These are phyloP conservation scores for Hyperoodon ampullatus DNA, from an alignment of 2,113 vertebrate genomes.

Conservation along the genomic window DNA sequence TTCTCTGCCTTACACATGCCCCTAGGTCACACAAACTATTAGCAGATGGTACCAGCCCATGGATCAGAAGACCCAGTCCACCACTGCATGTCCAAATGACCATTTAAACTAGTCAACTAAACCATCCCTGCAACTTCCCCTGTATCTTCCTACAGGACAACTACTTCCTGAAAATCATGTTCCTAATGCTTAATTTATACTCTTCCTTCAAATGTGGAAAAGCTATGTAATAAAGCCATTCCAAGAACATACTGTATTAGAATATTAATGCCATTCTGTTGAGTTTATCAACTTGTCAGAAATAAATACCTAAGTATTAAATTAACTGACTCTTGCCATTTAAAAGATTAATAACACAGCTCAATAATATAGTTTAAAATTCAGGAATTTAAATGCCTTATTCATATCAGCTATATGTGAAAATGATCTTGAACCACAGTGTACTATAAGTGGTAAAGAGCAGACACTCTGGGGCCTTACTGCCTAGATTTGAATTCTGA, in stretches of 20 bases:
- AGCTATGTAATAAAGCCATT: neutral
- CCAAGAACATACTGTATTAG: neutral
- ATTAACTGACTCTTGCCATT: neutral
- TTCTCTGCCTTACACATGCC: neutral
- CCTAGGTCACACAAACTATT: neutral
- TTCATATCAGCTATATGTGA: neutral
- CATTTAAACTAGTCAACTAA: neutral
- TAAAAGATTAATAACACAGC: neutral
- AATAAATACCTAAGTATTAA: slow-evolving; percentile 11
- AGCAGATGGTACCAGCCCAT: neutral
- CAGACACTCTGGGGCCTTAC: neutral
- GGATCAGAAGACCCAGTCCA: neutral
- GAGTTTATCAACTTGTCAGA: neutral
- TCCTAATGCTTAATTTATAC: neutral
- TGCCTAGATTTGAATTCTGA: neutral
- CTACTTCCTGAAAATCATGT: neutral
- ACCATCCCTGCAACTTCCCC: neutral
- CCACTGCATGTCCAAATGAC: neutral
- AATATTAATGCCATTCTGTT: neutral
- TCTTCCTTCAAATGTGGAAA: neutral
- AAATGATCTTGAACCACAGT: neutral
- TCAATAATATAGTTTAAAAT: neutral
- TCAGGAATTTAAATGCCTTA: neutral
- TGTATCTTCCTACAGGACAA: neutral
- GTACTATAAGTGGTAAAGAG: neutral